Percentiles rank a stretch among this genome's conserved stretches.
phyloP scores from a whole-genome alignment of 2,888 invertebrate species.

The Harpalus rufipes region DNA sequence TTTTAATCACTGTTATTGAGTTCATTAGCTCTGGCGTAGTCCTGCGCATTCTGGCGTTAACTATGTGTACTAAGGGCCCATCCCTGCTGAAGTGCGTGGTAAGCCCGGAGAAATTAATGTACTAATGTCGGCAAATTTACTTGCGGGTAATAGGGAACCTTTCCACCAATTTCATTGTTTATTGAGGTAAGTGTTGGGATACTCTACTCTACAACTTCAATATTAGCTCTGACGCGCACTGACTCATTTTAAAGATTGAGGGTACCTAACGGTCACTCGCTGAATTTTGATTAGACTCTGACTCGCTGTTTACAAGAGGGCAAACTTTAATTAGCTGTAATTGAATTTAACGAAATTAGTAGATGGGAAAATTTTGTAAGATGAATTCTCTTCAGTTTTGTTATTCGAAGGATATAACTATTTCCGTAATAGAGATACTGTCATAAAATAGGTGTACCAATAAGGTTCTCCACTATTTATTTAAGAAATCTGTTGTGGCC shows the following conservation, averaged over 20 bases:
- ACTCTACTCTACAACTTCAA: conserved; percentile 54
- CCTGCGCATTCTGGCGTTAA: conserved; percentile 62
- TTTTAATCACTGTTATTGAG: conserved; percentile 60
- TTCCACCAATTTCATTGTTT: conserved; percentile 66
- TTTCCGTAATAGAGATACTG: too few relatives aligned
- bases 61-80: conserved; percentile 62
- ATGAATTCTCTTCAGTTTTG: not conserved
- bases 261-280: not conserved
- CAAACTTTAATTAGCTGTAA: not conserved
- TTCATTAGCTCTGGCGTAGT: conserved; percentile 27
- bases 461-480: too few relatives aligned
- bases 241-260: not conserved
- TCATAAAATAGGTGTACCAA: too few relatives aligned
- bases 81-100: conserved; percentile 56
- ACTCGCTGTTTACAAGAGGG: not conserved
- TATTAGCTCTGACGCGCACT: conserved; percentile 54
- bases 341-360: not conserved
- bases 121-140: conserved; percentile 66
- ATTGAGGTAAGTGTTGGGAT: conserved; percentile 63
- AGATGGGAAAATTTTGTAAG: not conserved
- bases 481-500: too few relatives aligned
- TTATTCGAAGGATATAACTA: not conserved
- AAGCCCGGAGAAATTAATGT: conserved; percentile 63
- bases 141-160: conserved; percentile 63
- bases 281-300: not conserved